A percentile compares a stretch with the other conserved stretches of the same genome.
Conservation (phyloP, 2,888 invertebrate species). For the Lissonota sp. region DNA sequence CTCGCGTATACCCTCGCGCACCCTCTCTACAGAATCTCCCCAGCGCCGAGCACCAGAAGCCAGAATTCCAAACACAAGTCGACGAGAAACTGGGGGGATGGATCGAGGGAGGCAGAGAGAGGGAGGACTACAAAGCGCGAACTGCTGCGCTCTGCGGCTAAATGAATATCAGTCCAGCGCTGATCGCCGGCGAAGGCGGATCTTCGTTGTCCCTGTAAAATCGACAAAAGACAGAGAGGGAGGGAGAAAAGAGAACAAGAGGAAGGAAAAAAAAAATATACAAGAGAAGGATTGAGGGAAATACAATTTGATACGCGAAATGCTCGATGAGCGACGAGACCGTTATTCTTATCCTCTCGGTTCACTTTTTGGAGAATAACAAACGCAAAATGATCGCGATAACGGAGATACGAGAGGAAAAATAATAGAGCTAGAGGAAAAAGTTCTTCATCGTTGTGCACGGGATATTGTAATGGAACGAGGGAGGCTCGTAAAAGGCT, state of each 20-base stretch:
- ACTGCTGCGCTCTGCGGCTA: conserved; percentile 79
- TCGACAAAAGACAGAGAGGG: conserved; percentile 2
- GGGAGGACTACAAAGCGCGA: conserved; percentile 66
- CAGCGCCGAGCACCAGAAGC: conserved; percentile 55
- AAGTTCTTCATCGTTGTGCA: not conserved
- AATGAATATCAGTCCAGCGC: conserved; percentile 82
- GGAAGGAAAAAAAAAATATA: not conserved
- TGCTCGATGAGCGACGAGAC: not conserved
- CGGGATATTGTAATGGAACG: not conserved
- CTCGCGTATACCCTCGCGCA: conserved; percentile 3
- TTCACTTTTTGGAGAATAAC: too few species aligned
- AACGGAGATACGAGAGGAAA: not conserved
- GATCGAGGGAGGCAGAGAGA: conserved; percentile 61
- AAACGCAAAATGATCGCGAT: too few species aligned
- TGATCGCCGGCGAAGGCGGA: conserved; percentile 81
- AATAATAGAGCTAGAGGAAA: not conserved
- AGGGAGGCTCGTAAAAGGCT: not conserved
- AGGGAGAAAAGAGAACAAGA: conserved; percentile 6
- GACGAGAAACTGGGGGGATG: conserved; percentile 35
- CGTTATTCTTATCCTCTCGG: too few species aligned
- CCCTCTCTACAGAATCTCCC: conserved; percentile 2
- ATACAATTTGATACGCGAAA: conserved; percentile 6
- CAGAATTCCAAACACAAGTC: conserved; percentile 59
- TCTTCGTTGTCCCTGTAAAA: conserved; percentile 69
- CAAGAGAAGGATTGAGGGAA: not conserved